Evolutionary conservation across 53 echinoderm and acorn worm genomes (phyloP).

Genomic region (Actinopyga echinites): DNA sequence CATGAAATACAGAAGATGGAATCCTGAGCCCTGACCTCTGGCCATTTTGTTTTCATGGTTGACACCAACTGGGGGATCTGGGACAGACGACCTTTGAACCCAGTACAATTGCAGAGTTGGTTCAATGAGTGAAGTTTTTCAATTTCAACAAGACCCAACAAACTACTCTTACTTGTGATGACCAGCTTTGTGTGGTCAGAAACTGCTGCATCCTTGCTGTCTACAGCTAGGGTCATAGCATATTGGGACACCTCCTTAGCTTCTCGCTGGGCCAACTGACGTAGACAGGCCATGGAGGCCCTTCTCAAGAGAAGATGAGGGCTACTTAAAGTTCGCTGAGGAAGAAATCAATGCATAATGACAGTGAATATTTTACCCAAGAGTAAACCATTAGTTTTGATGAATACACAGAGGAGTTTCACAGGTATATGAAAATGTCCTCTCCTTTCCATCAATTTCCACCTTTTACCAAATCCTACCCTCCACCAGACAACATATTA

Average conservation of each 20-base stretch:
- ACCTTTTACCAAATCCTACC: neutral
- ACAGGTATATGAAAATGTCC: neutral
- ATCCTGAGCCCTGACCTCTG: too few relatives aligned
- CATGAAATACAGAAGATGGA: too few relatives aligned
- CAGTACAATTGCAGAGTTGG: too few relatives aligned
- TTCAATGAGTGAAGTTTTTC: too few relatives aligned
- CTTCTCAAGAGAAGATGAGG: conserved; percentile 81
- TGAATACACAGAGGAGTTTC: neutral
- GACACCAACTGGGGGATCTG: too few relatives aligned
- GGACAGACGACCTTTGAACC: too few relatives aligned
- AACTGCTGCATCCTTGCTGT: conserved; percentile 39
- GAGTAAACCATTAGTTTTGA: neutral
- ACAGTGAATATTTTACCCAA: too few relatives aligned
- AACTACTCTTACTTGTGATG: conserved; percentile 57
- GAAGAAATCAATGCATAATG: too few relatives aligned
- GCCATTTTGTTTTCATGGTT: too few relatives aligned
- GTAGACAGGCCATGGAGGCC: conserved; percentile 88
- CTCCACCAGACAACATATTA: too few relatives aligned
- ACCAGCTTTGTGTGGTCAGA: conserved; percentile 41
- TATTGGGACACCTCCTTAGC: conserved; percentile 96
- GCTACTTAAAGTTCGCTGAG: conserved; percentile 65
- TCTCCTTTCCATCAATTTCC: neutral
- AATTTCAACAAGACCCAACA: too few relatives aligned
- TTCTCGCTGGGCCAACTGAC: conserved; percentile 94
- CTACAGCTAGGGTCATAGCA: conserved; percentile 82